These are phyloP conservation scores for Leptura quadrifasciata DNA, from an alignment of 2,888 invertebrate genomes.

Conservation along the genomic window DNA sequence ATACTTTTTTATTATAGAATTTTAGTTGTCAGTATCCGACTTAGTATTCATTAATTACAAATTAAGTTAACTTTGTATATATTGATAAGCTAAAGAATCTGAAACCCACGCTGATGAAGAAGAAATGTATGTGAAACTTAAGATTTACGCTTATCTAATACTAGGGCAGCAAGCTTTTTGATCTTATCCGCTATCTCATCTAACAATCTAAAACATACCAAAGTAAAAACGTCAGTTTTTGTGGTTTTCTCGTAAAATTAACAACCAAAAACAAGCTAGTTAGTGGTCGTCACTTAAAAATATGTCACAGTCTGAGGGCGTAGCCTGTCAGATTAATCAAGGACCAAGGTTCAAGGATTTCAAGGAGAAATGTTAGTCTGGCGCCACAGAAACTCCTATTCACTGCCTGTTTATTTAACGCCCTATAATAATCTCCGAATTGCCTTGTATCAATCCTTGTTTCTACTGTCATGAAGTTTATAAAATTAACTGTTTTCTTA, in stretches of 20 bases:
- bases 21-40: too few relatives aligned
- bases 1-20: too few relatives aligned
- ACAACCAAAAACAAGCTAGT: conserved; percentile 32
- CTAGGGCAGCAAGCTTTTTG: background rate
- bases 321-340: conserved; percentile 31
- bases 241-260: conserved; percentile 26
- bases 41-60: too few relatives aligned
- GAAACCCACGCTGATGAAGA: background rate
- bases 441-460: conserved; percentile 30
- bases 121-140: background rate
- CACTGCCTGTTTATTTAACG: conserved; percentile 27
- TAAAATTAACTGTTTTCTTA: conserved; percentile 32
- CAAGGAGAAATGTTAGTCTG: conserved; percentile 25
- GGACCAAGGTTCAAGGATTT: conserved; percentile 25
- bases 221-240: conserved; percentile 29
- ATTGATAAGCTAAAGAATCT: background rate
- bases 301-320: conserved; percentile 34
- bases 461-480: conserved; percentile 33
- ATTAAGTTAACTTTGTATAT: too few relatives aligned
- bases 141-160: background rate
- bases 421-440: conserved; percentile 23
- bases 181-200: background rate
- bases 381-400: conserved; percentile 28
- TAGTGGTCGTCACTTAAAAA: conserved; percentile 32
- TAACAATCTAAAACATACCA: conserved; percentile 17